Evolutionary conservation across 1,140 invertebrate genomes (phyloP).

Genomic region (Drosophila grimshawi): DNA sequence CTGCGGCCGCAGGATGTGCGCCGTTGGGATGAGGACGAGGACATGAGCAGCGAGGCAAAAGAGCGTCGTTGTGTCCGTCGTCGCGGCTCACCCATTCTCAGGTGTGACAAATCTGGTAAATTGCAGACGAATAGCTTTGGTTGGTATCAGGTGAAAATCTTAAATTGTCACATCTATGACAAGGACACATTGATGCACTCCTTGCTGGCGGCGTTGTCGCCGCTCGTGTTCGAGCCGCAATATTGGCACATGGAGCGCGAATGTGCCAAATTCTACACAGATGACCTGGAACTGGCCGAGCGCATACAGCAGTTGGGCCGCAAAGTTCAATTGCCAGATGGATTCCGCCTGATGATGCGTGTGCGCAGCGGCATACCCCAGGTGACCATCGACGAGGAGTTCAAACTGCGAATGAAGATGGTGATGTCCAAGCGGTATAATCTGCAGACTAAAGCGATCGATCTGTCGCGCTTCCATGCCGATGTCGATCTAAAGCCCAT

Average conservation of each 20-base stretch:
- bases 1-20: constrained; percentile 65
- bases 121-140: constrained; percentile 64
- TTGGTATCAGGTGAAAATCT: constrained; percentile 74
- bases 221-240: constrained; percentile 88
- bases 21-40: constrained; percentile 81
- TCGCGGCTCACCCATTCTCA: constrained; percentile 56
- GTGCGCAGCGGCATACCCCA: constrained; percentile 88
- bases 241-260: constrained; percentile 86
- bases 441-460: constrained; percentile 89
- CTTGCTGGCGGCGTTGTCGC: constrained; percentile 87
- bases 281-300: constrained; percentile 88
- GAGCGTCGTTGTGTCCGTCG: constrained; percentile 59
- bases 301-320: constrained; percentile 87
- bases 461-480: constrained; percentile 91
- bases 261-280: constrained; percentile 88
- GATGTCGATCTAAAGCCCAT: constrained; percentile 90
- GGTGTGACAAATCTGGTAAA: constrained; percentile 75
- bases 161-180: constrained; percentile 89
- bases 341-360: constrained; percentile 88
- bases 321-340: constrained; percentile 88
- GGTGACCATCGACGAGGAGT: constrained; percentile 87
- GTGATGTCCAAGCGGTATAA: constrained; percentile 93
- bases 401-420: constrained; percentile 90
- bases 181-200: constrained; percentile 88
- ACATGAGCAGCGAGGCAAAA: constrained; percentile 72